A percentile compares a stretch with the other conserved stretches of the same genome.
These are phyloP conservation scores for Biston stratarius DNA, from an alignment of 2,888 invertebrate species.

Conservation along the genomic window DNA sequence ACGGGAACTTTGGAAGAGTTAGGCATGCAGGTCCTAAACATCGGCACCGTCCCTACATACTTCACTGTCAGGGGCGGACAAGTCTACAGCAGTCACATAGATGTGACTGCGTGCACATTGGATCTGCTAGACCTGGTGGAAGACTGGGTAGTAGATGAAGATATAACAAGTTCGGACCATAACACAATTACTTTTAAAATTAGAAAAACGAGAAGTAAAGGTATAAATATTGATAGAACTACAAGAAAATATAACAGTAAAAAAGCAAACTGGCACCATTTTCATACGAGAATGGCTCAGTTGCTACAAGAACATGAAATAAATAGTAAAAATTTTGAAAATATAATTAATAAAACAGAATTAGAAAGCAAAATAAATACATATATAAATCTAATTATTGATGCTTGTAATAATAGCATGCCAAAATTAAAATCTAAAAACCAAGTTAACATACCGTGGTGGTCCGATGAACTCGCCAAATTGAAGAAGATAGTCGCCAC, in stretches of 20 bases:
- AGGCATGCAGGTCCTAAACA: neutral
- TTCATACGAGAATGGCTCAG: neutral
- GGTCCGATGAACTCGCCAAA: no score
- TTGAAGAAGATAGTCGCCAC: neutral
- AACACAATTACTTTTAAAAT: neutral
- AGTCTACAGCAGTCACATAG: neutral
- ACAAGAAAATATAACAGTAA: conserved; percentile 24
- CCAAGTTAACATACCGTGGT: neutral
- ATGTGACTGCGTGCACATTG: neutral
- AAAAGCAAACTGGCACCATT: conserved; percentile 5
- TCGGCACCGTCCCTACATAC: conserved; percentile 11
- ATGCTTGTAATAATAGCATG: neutral
- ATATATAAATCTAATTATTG: neutral
- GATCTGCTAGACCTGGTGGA: conserved; percentile 2
- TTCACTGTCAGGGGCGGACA: neutral
- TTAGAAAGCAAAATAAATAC: neutral
- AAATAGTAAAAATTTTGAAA: neutral
- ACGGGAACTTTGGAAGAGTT: neutral
- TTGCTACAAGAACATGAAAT: neutral
- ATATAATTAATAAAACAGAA: neutral
- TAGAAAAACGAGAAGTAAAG: neutral
- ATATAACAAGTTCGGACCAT: neutral
- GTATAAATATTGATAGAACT: conserved; percentile 13
- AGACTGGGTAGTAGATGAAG: neutral
- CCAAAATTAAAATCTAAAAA: neutral